These are phyloP conservation scores for Zosterops japonicus DNA, from an alignment of 2,113 vertebrate genomes.

Conservation along the genomic window DNA sequence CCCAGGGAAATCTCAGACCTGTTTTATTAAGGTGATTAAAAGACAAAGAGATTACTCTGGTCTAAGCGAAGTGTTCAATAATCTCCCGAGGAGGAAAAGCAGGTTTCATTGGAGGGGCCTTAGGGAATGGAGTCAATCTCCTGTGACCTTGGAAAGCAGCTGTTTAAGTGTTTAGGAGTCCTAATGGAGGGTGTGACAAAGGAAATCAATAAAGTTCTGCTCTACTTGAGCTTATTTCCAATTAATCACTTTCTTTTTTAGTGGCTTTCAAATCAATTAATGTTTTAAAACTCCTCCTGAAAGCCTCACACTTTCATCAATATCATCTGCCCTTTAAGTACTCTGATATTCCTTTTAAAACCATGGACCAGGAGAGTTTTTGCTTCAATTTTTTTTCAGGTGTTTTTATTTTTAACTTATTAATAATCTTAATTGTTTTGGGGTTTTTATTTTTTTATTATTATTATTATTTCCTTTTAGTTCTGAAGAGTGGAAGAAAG, in stretches of 20 bases:
- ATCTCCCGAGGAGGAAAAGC: not conserved
- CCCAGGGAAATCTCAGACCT: not conserved
- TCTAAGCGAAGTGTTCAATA: not conserved
- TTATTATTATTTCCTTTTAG: conserved; percentile 59
- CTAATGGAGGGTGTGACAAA: not conserved
- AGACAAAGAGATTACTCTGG: not conserved
- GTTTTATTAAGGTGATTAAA: not conserved
- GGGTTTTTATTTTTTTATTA: not conserved
- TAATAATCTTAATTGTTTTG: not conserved
- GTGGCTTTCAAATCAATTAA: not conserved
- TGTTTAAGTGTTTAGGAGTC: not conserved
- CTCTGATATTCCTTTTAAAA: not conserved
- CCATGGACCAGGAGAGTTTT: not conserved
- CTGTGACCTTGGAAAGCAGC: not conserved
- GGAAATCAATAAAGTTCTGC: not conserved
- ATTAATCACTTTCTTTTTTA: not conserved
- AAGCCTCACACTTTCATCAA: not conserved
- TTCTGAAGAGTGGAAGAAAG: conserved; percentile 91
- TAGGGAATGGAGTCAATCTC: not conserved
- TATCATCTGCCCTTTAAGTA: not conserved
- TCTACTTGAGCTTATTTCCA: not conserved
- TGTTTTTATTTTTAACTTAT: not conserved
- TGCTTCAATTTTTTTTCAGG: not conserved
- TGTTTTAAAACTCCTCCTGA: not conserved
- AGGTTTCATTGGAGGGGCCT: not conserved